These are phyloP conservation scores for Rattus rattus DNA, from an alignment of 2,113 vertebrate genomes.

Conservation along the genomic window DNA sequence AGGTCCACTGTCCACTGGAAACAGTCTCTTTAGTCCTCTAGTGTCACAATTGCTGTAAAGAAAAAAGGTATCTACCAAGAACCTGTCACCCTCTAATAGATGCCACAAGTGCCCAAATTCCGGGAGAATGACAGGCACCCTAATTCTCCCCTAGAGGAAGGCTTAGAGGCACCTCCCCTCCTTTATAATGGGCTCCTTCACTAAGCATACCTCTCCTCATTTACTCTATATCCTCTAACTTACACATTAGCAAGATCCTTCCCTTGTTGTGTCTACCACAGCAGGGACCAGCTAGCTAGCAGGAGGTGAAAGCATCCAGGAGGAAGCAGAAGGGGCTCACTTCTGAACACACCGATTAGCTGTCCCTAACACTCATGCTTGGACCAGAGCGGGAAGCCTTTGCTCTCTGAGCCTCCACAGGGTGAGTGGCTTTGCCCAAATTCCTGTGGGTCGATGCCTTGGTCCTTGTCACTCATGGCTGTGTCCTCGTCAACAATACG, in stretches of 20 bases:
- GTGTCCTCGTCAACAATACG: background rate
- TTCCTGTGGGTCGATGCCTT: background rate
- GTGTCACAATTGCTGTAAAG: background rate
- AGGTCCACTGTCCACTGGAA: background rate
- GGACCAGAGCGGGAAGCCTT: background rate
- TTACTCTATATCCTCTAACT: background rate
- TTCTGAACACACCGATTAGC: background rate
- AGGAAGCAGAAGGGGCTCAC: background rate
- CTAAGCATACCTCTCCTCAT: background rate
- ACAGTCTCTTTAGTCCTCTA: background rate
- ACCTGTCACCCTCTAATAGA: background rate
- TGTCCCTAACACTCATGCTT: background rate
- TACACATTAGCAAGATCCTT: background rate
- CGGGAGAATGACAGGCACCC: background rate
- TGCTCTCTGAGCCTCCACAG: background rate
- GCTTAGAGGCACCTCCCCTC: background rate
- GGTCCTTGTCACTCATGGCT: background rate
- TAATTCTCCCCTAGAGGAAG: no score
- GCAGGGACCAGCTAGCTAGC: background rate
- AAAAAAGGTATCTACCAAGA: background rate
- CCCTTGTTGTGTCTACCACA: no score
- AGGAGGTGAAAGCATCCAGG: background rate
- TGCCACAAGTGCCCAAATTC: background rate
- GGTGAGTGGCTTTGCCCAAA: background rate
- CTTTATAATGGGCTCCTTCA: background rate